Evolutionary conservation across 2,888 invertebrate species (phyloP).

Genomic region (Napeogenes sylphis): DNA sequence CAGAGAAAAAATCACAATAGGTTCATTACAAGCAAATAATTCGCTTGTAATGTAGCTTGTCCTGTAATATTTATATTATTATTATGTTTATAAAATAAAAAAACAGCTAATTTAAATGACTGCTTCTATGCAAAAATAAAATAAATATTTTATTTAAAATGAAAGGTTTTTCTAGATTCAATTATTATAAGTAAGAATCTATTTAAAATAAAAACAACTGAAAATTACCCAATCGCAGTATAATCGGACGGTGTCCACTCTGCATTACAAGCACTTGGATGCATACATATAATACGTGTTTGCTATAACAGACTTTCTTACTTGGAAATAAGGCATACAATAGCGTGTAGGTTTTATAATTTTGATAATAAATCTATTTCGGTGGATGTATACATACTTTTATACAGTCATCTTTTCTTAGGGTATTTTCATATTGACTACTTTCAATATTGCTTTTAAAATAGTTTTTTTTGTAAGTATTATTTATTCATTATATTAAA

Average conservation of each 20-base stretch:
- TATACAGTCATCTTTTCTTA: constrained; percentile 11
- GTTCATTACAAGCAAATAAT: no score
- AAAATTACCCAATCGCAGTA: constrained; percentile 24
- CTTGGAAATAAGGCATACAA: background rate
- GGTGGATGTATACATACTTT: constrained; percentile 12
- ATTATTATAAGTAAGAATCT: no score
- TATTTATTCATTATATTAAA: background rate
- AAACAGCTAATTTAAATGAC: no score
- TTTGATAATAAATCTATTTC: constrained; percentile 11
- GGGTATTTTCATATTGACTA: constrained; percentile 10
- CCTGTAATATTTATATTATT: no score
- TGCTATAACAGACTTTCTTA: constrained; percentile 10
- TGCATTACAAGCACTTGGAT: constrained; percentile 23
- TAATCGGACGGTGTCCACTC: constrained; percentile 33
- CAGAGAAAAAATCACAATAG: no score
- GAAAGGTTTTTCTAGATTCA: no score
- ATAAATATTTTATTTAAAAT: no score
- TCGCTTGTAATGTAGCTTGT: no score
- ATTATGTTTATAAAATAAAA: no score
- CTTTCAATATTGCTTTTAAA: background rate
- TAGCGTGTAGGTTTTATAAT: constrained; percentile 7
- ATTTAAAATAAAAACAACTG: constrained; percentile 4
- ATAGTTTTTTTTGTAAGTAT: background rate
- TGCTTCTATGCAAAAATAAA: no score
- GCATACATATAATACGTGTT: constrained; percentile 11